phyloP scores from a whole-genome alignment of 2,113 vertebrate species.

The Bolborhynchus lineola region DNA sequence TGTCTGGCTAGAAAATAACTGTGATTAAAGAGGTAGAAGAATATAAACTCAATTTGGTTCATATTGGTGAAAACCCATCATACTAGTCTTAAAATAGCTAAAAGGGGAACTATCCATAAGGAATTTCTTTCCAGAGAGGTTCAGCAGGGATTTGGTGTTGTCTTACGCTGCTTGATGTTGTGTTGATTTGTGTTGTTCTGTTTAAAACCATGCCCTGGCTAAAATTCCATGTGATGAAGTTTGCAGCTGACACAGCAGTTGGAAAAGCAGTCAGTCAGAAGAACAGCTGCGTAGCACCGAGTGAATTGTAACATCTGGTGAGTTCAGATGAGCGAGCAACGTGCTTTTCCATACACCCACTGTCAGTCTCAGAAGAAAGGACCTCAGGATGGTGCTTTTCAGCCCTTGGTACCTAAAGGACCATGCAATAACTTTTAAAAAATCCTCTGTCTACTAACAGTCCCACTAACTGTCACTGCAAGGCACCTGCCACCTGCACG shows the following conservation, averaged over 20 bases:
- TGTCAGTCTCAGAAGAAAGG: background rate
- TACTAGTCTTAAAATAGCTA: background rate
- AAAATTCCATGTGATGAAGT: background rate
- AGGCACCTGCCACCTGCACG: background rate
- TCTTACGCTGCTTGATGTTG: background rate
- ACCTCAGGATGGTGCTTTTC: background rate
- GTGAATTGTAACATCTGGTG: background rate
- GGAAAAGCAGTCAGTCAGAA: fast-evolving
- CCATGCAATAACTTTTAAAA: background rate
- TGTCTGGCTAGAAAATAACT: background rate
- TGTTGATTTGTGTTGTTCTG: background rate
- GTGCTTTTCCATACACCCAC: background rate
- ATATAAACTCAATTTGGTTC: background rate
- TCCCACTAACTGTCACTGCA: background rate
- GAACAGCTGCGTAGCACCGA: fast-evolving
- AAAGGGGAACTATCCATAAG: background rate
- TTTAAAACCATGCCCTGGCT: background rate
- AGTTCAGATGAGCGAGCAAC: background rate
- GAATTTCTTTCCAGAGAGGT: background rate
- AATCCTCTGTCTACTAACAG: background rate
- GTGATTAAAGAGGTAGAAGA: background rate
- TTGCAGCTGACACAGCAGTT: background rate
- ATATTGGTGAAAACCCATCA: background rate
- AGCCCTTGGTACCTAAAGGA: background rate
- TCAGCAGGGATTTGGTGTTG: background rate